Evolutionary conservation across 2,888 invertebrate genomes (phyloP).

Genomic region (Eurytoma californica): DNA sequence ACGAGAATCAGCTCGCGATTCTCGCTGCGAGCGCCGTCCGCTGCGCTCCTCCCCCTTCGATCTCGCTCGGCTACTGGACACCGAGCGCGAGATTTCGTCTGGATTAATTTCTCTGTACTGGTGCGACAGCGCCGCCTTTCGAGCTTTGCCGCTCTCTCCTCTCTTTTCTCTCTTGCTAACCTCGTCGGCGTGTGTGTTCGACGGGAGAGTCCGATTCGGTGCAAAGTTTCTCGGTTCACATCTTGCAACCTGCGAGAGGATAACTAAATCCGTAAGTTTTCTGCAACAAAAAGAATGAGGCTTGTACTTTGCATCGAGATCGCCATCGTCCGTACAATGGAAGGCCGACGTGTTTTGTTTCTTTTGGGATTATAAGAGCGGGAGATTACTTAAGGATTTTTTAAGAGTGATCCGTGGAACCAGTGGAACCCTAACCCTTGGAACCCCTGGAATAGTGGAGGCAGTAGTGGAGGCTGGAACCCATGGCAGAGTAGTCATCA

Average conservation of each 20-base stretch:
- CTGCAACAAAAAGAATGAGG: background rate
- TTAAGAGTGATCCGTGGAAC: conserved; percentile 51
- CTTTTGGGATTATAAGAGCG: background rate
- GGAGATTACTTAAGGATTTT: conserved; percentile 24
- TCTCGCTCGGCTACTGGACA: conserved; percentile 29
- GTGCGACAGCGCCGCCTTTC: too few relatives aligned
- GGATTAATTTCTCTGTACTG: background rate
- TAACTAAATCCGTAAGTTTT: background rate
- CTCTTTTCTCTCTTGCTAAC: conserved; percentile 35
- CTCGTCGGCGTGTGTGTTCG: conserved; percentile 21
- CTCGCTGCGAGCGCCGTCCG: conserved; percentile 33
- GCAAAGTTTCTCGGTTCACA: conserved; percentile 45
- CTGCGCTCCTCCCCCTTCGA: conserved; percentile 7
- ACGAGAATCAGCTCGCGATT: conserved; percentile 57
- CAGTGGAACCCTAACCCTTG: conserved; percentile 44
- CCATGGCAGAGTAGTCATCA: conserved; percentile 45
- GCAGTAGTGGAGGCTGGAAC: conserved; percentile 51
- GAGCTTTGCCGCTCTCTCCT: too few relatives aligned
- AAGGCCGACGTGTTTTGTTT: conserved; percentile 18
- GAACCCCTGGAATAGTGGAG: conserved; percentile 50
- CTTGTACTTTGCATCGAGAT: conserved; percentile 55
- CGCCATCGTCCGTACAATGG: conserved; percentile 51
- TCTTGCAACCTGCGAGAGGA: too few relatives aligned
- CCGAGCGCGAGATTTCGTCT: conserved; percentile 11
- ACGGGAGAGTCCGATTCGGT: conserved; percentile 57